These are phyloP conservation scores for Bombus haemorrhoidalis DNA, from an alignment of 1,140 invertebrate genomes.

Conservation along the genomic window DNA sequence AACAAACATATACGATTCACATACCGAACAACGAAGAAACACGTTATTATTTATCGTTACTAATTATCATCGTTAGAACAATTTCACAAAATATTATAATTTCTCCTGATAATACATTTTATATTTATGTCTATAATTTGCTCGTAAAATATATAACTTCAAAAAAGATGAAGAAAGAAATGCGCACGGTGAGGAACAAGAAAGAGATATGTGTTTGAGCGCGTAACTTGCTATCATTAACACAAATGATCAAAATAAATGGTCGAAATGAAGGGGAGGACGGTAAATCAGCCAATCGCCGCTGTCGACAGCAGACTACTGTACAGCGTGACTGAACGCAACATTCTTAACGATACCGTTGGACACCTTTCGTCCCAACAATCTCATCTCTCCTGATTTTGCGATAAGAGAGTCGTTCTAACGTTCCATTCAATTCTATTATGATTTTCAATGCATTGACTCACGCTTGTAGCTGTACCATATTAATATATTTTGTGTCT, in stretches of 20 bases:
- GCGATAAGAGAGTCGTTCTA: slow-evolving; percentile 53
- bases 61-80: neutral
- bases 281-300: slow-evolving; percentile 8
- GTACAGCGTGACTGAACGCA: slow-evolving; percentile 41
- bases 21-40: neutral
- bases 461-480: neutral
- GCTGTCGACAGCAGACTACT: slow-evolving; percentile 13
- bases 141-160: neutral
- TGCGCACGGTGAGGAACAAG: neutral
- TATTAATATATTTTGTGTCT: neutral
- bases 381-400: slow-evolving; percentile 36
- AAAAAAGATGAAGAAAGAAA: neutral
- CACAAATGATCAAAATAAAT: neutral
- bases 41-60: neutral
- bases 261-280: neutral
- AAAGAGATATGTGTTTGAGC: neutral
- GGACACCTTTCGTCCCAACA: slow-evolving; percentile 31
- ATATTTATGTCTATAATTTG: neutral
- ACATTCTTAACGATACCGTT: slow-evolving; percentile 47
- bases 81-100: neutral
- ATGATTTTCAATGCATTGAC: neutral
- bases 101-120: neutral
- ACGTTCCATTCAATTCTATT: neutral
- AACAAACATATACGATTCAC: neutral
- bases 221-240: neutral